Evolutionary conservation across 1,140 invertebrate genomes (phyloP).

Genomic region (Diuraphis noxia): DNA sequence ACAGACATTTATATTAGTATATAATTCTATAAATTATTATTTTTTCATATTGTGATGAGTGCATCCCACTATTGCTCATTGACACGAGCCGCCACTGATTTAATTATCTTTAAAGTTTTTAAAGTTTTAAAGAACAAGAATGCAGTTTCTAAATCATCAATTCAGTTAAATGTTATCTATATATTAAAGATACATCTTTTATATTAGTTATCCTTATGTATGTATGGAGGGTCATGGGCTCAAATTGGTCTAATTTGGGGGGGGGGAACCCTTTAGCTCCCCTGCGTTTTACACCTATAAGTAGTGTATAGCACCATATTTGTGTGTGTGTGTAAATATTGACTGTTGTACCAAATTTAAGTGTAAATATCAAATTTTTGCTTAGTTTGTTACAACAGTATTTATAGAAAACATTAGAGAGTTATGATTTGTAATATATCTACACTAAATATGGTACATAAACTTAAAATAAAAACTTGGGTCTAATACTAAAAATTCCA

Average conservation of each 20-base stretch:
- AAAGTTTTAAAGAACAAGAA: neutral
- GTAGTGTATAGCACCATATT: neutral
- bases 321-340: neutral
- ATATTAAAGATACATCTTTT: neutral
- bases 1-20: neutral
- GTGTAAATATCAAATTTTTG: neutral
- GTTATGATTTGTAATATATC: neutral
- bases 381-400: neutral
- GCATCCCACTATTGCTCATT: neutral
- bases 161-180: neutral
- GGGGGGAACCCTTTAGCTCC: too few species aligned
- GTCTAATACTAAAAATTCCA: neutral
- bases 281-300: too few species aligned
- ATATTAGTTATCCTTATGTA: neutral
- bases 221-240: neutral
- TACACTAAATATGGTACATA: neutral
- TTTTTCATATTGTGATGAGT: neutral
- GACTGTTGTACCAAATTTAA: neutral
- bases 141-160: neutral
- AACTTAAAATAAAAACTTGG: neutral
- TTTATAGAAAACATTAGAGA: neutral
- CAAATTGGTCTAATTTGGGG: too few species aligned
- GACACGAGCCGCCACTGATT: neutral
- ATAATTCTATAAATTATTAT: neutral
- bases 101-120: neutral